Percentiles rank a stretch among this genome's conserved stretches.
These are phyloP conservation scores for Psittacara wagleri DNA, from an alignment of 2,113 vertebrate species.

Conservation along the genomic window DNA sequence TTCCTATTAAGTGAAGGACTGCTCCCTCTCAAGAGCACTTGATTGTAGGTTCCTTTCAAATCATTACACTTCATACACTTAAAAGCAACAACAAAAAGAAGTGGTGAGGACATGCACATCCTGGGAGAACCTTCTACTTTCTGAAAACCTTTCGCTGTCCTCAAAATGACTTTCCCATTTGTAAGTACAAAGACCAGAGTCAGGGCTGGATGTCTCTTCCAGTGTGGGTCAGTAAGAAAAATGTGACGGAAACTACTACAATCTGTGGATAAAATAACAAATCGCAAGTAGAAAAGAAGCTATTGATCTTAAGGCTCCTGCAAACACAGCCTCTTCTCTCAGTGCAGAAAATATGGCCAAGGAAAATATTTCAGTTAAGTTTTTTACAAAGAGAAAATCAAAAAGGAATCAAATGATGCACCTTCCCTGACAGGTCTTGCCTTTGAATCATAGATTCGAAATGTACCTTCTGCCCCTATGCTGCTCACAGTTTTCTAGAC, in stretches of 20 bases:
- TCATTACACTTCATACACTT: neutral
- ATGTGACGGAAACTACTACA: neutral
- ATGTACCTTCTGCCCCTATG: neutral
- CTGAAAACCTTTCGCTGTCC: neutral
- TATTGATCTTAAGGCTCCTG: neutral
- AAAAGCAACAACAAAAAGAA: neutral
- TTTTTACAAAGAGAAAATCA: neutral
- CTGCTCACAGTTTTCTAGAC: neutral
- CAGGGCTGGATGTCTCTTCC: neutral
- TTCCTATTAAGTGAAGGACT: neutral
- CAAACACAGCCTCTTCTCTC: neutral
- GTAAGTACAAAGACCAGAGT: neutral
- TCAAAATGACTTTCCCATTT: neutral
- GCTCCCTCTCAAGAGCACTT: neutral
- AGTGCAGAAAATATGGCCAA: neutral
- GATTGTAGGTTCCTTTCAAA: neutral
- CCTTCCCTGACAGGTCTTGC: neutral
- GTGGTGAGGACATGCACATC: fast-evolving
- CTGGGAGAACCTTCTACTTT: neutral
- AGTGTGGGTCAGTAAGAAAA: neutral
- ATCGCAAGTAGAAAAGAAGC: neutral
- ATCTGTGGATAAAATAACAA: neutral
- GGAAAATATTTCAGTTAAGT: neutral
- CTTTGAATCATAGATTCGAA: neutral
- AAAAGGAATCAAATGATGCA: neutral